Conservation (phyloP, 2,797 vertebrate species). For the Notoglanidium macrostoma region DNA sequence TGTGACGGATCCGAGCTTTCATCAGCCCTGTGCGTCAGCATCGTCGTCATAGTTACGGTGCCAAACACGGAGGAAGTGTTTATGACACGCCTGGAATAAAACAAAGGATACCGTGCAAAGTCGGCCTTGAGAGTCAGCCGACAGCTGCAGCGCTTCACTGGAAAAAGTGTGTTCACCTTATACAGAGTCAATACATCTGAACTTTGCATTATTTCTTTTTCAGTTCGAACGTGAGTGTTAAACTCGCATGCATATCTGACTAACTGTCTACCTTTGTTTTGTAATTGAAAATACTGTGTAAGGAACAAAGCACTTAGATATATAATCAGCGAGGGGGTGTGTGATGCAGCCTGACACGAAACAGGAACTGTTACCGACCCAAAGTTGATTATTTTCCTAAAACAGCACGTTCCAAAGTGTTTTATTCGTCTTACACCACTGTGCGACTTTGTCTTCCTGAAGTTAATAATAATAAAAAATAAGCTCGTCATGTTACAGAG, state of each 20-base stretch:
- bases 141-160: slow-evolving; percentile 19
- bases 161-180: slow-evolving; percentile 11
- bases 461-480: neutral
- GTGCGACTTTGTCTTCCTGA: too few species aligned
- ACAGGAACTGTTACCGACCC: too few species aligned
- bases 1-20: slow-evolving; percentile 40
- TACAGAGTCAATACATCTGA: neutral
- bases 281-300: neutral
- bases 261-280: neutral
- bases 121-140: slow-evolving; percentile 13
- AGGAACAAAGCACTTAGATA: neutral
- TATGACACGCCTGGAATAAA: slow-evolving; percentile 42
- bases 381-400: neutral
- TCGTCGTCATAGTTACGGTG: slow-evolving; percentile 16
- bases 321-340: neutral
- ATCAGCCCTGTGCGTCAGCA: slow-evolving; percentile 22
- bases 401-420: neutral
- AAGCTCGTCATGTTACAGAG: neutral
- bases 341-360: neutral
- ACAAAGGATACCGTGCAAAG: slow-evolving; percentile 29
- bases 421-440: neutral
- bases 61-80: slow-evolving; percentile 36
- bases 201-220: neutral
- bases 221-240: neutral
- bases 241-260: neutral